phyloP scores from a whole-genome alignment of 2,888 invertebrate genomes.

The Dromius quadrimaculatus region DNA sequence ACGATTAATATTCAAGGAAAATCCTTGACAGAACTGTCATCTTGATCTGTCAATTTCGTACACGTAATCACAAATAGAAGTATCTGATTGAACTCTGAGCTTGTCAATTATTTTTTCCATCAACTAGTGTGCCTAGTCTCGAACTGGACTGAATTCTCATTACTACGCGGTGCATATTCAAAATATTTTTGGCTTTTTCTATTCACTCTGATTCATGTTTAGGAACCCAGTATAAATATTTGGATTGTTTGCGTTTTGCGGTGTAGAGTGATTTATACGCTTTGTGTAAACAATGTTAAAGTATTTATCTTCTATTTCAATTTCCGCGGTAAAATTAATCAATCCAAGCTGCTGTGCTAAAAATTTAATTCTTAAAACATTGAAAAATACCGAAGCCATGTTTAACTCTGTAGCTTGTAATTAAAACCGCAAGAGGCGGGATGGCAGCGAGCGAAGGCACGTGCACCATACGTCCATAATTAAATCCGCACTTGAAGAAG shows the following conservation, averaged over 20 bases:
- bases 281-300: slow-evolving; percentile 13
- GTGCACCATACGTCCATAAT: slow-evolving; percentile 48
- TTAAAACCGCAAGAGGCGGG: slow-evolving; percentile 34
- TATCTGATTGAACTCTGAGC: no score
- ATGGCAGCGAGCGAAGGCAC: neutral
- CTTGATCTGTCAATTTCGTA: no score
- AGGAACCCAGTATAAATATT: slow-evolving; percentile 23
- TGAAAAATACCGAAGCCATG: slow-evolving; percentile 45
- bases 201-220: no score
- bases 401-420: slow-evolving; percentile 43
- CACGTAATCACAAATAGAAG: no score
- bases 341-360: slow-evolving; percentile 16
- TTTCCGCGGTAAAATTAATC: slow-evolving; percentile 32
- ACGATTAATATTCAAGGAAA: no score
- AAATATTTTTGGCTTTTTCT: no score
- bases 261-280: slow-evolving; percentile 10
- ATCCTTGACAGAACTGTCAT: no score
- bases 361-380: slow-evolving; percentile 33
- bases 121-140: no score
- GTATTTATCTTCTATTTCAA: slow-evolving; percentile 29
- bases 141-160: no score
- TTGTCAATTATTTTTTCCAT: no score
- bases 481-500: slow-evolving; percentile 48
- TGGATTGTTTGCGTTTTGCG: slow-evolving; percentile 3
- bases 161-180: no score